A percentile compares a stretch with the other conserved stretches of the same genome.
These are phyloP conservation scores for Cetonia aurata DNA, from an alignment of 2,888 invertebrate genomes.

Conservation along the genomic window DNA sequence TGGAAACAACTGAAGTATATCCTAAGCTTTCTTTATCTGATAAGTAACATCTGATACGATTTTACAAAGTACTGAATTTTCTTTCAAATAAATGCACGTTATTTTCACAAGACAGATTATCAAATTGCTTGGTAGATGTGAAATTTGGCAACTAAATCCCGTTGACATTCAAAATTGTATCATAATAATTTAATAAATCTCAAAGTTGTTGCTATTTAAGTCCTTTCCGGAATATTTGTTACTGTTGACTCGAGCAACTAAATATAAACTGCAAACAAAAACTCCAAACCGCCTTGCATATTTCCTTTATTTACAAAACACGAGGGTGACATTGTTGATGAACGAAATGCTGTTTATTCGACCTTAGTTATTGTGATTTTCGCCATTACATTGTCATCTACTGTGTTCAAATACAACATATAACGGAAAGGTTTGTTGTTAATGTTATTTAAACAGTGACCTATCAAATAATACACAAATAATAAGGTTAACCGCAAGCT, in stretches of 20 bases:
- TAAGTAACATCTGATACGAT: no score
- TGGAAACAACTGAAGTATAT: no score
- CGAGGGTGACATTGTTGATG: constrained; percentile 1
- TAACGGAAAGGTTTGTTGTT: constrained; percentile 8
- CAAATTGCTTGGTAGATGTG: neutral
- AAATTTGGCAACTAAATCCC: neutral
- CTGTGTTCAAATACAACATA: constrained; percentile 2
- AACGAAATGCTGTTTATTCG: neutral
- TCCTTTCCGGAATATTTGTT: no score
- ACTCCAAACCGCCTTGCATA: neutral
- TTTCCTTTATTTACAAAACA: constrained; percentile 27
- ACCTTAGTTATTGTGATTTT: constrained; percentile 9
- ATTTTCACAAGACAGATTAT: neutral
- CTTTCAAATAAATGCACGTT: neutral
- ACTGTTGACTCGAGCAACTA: no score
- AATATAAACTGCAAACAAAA: neutral
- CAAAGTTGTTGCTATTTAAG: no score
- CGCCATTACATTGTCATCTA: neutral
- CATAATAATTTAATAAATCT: no score
- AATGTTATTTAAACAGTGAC: constrained; percentile 9
- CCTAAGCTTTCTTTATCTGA: no score
- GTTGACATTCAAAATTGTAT: neutral
- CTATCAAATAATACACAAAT: neutral
- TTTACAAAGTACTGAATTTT: no score
- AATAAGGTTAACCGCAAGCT: neutral